These are phyloP conservation scores for Bombus cullumanus DNA, from an alignment of 1,140 invertebrate species.

Conservation along the genomic window DNA sequence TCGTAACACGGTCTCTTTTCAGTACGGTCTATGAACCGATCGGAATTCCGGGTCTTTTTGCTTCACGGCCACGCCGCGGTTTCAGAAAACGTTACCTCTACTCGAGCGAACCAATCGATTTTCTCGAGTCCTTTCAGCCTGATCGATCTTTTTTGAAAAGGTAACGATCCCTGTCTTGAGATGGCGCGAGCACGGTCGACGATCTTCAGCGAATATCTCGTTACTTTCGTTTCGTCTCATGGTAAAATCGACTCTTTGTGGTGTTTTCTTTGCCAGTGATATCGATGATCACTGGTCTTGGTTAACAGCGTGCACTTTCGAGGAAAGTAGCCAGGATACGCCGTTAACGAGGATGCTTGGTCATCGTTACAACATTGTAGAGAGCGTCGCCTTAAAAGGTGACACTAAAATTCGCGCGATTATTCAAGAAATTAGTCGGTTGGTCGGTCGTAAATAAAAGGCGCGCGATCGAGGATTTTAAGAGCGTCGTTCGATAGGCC, in stretches of 20 bases:
- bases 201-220: not conserved
- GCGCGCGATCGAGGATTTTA: conserved; percentile 55
- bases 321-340: too few species aligned
- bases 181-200: too few species aligned
- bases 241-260: not conserved
- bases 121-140: not conserved
- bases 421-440: conserved; percentile 63
- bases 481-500: conserved; percentile 40
- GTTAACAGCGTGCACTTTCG: not conserved
- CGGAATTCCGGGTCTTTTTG: not conserved
- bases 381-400: conserved; percentile 18
- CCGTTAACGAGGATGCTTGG: not conserved
- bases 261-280: not conserved
- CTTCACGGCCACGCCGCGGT: not conserved
- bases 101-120: not conserved
- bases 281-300: not conserved
- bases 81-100: not conserved
- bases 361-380: not conserved
- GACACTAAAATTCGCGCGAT: conserved; percentile 50
- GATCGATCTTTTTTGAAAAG: not conserved
- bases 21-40: not conserved
- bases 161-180: not conserved
- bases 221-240: not conserved
- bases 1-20: not conserved
- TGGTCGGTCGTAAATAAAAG: conserved; percentile 57